Evolutionary conservation across 2,888 invertebrate species (phyloP), one percentile per base, ranked within the genome.

Genomic region (Hoplodrina blanda): DNA sequence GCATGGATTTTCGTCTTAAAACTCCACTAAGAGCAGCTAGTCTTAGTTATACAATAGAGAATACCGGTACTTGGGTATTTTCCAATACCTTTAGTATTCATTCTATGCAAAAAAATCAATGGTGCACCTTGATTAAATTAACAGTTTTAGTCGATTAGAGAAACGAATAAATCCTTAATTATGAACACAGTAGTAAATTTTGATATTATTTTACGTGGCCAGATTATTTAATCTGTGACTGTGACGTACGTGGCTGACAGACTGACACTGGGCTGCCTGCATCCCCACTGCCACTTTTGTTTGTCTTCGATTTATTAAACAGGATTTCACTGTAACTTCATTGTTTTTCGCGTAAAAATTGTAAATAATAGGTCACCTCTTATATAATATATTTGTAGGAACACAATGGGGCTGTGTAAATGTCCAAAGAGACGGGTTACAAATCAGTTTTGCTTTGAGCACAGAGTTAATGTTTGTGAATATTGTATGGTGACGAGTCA

Each of bases 401-500:
- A 86, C 89, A 91, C 59, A 55, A 99, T 99, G 99, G 99, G 99
- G 79, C 96, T 99, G 78, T 99, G 99, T 96, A 99, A 99, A 94
- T 99, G 99, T 96, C 99, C 99, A 25, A 99, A 99, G 94, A 97
- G 98, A 86, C 98, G 98, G 95, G 99, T 99, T 78, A 99, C 99
- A 70, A 99, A 99, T 96, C 98, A 99, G 91, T 99, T 99, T 96
- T 99, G 99, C 96, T 99, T 99, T 94, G 99, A 99, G 93, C 99
- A 99, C 94, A 96, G 99, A 88, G 99, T 99, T 44, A 99, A 99
- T 97, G 99, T 99, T 89, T 99, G 99, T 95, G 99, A 99, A 96
- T 97, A 98, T 96, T 99, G 99, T 96, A 98, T 99, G 97, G 99
- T 99, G 78, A 98, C 98, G 85, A 98, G 98, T 94, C 99, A 99